Conservation (phyloP, 2,888 invertebrate genomes). For the Spialia ferax region DNA sequence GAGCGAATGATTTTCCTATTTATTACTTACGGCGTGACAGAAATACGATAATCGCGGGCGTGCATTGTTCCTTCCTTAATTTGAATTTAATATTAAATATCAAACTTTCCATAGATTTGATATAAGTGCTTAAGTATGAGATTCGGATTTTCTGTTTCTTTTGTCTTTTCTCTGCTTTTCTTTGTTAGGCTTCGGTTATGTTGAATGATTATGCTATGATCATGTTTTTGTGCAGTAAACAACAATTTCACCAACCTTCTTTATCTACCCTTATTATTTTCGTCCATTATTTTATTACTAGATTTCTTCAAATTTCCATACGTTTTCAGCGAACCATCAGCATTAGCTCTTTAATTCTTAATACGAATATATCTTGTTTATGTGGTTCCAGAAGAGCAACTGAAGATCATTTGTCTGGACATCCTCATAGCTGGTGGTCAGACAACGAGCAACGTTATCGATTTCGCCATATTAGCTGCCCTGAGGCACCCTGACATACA, state of each 20-base stretch:
- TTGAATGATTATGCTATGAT: no score
- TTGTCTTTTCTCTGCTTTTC: neutral
- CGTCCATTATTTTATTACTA: no score
- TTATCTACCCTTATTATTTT: no score
- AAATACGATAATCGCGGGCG: constrained; percentile 7
- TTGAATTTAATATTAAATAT: constrained; percentile 14
- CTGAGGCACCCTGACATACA: constrained; percentile 86
- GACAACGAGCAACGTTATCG: constrained; percentile 89
- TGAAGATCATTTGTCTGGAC: constrained; percentile 87
- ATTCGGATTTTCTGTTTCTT: no score
- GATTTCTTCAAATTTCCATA: no score
- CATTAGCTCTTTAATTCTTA: no score
- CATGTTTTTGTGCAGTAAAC: no score
- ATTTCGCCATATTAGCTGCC: constrained; percentile 87
- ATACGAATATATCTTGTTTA: neutral
- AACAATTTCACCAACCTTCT: no score
- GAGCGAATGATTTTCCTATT: constrained; percentile 1
- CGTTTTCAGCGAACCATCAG: no score
- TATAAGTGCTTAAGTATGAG: no score
- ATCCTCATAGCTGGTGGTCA: constrained; percentile 91
- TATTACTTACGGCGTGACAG: constrained; percentile 11
- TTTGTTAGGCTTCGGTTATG: no score
- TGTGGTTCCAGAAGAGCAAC: constrained; percentile 67
- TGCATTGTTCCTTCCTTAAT: constrained; percentile 18
- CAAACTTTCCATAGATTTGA: constrained; percentile 11